A percentile compares a stretch with the other conserved stretches of the same genome.
Evolutionary conservation across 2,888 invertebrate species (phyloP).

Genomic region (Litoditis marina): DNA sequence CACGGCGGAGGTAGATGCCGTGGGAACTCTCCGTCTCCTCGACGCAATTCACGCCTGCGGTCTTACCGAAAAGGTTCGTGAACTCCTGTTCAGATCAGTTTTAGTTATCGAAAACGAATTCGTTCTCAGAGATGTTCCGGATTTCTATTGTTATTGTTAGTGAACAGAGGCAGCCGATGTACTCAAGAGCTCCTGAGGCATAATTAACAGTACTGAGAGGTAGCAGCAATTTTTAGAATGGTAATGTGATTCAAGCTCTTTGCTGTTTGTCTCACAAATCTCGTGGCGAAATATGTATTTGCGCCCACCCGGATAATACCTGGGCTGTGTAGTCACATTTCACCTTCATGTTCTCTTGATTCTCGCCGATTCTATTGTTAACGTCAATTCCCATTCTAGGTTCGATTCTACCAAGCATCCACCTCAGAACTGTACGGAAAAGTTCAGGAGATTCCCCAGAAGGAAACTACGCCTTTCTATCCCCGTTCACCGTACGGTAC

Average conservation of each 20-base stretch:
- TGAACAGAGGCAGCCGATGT: not conserved
- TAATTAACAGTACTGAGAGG: too few species aligned
- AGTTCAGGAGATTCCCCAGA: constrained; percentile 86
- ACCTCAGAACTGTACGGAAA: constrained; percentile 92
- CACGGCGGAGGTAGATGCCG: constrained; percentile 93
- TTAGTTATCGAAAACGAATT: not conserved
- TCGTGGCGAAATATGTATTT: too few species aligned
- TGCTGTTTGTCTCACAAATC: too few species aligned
- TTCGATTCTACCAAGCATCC: constrained; percentile 84
- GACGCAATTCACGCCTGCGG: constrained; percentile 88
- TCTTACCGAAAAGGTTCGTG: constrained; percentile 74
- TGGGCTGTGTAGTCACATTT: too few species aligned
- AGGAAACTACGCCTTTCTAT: constrained; percentile 89
- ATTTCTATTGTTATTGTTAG: not conserved
- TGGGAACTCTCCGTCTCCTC: constrained; percentile 84
- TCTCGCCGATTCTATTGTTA: too few species aligned
- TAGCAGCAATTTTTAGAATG: too few species aligned
- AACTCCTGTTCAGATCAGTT: not conserved
- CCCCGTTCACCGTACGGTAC: constrained; percentile 92
- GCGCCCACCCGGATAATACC: too few species aligned
- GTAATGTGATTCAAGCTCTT: too few species aligned
- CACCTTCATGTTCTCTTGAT: too few species aligned
- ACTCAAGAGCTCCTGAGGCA: too few species aligned
- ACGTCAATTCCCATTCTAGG: constrained; percentile 16
- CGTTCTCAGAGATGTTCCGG: too few species aligned